Conservation (phyloP, 2,888 invertebrate species). For the Xestia c-nigrum region DNA sequence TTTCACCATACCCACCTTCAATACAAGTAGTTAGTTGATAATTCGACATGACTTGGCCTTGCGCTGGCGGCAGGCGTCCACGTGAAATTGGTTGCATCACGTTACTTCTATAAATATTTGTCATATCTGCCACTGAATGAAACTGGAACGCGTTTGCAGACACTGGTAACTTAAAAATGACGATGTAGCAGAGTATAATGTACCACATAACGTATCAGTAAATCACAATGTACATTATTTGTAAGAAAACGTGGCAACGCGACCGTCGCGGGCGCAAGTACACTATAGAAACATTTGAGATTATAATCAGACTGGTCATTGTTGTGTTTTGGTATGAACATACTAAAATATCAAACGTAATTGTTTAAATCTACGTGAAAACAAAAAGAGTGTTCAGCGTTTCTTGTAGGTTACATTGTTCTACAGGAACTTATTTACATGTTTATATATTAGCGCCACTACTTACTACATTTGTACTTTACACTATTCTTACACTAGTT, state of each 20-base stretch:
- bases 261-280: background rate
- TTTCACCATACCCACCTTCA: conserved; percentile 16
- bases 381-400: background rate
- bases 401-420: background rate
- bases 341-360: conserved; percentile 19
- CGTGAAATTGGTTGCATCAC: background rate
- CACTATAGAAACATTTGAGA: conserved; percentile 29
- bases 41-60: background rate
- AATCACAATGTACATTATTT: conserved; percentile 37
- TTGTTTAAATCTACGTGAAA: conserved; percentile 17
- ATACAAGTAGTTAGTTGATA: conserved; percentile 36
- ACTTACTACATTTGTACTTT: background rate
- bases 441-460: background rate
- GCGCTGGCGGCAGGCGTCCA: background rate
- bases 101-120: conserved; percentile 38
- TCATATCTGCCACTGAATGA: conserved; percentile 24
- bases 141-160: conserved; percentile 26
- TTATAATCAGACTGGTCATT: conserved; percentile 35
- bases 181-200: conserved; percentile 39
- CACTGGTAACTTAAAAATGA: conserved; percentile 40
- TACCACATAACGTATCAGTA: conserved; percentile 51
- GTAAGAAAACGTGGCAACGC: conserved; percentile 21
- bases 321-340: conserved; percentile 47
- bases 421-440: background rate
- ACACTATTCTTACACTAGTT: background rate